These are phyloP conservation scores for Semotilus atromaculatus DNA, from an alignment of 2,797 vertebrate genomes.

Conservation along the genomic window DNA sequence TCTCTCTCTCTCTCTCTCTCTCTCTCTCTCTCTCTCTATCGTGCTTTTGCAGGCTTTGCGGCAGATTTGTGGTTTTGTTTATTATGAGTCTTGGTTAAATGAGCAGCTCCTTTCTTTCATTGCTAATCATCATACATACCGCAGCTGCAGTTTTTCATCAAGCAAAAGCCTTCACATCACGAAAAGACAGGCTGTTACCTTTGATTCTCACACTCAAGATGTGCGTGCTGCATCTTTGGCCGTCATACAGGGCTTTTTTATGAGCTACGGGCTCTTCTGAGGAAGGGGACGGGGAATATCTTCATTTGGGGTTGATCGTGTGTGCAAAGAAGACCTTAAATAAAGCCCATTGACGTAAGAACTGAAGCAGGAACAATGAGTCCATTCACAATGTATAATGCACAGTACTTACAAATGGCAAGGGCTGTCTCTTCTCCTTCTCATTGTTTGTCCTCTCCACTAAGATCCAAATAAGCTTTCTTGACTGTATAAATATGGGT, in stretches of 20 bases:
- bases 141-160: conserved; percentile 14
- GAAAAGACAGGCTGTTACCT: conserved; percentile 5
- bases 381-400: conserved; percentile 71
- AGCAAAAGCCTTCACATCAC: not conserved
- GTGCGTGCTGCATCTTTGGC: not conserved
- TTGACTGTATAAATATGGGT: conserved; percentile 67
- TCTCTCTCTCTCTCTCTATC: no score
- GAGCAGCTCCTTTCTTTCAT: conserved; percentile 45
- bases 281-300: not conserved
- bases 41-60: conserved; percentile 49
- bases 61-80: conserved; percentile 55
- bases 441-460: not conserved
- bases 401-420: conserved; percentile 52
- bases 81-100: conserved; percentile 53
- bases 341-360: conserved; percentile 70
- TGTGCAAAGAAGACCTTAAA: conserved; percentile 5
- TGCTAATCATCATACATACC: conserved; percentile 49
- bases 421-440: conserved; percentile 54
- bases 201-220: not conserved
- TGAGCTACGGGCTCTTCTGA: not conserved
- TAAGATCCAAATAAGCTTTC: conserved; percentile 73
- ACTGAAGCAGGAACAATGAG: conserved; percentile 68
- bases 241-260: not conserved
- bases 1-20: not conserved
- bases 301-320: not conserved